Percentiles rank a stretch among this genome's conserved stretches.
Evolutionary conservation across 2,797 vertebrate species (phyloP).

Genomic region (Salmo trutta): DNA sequence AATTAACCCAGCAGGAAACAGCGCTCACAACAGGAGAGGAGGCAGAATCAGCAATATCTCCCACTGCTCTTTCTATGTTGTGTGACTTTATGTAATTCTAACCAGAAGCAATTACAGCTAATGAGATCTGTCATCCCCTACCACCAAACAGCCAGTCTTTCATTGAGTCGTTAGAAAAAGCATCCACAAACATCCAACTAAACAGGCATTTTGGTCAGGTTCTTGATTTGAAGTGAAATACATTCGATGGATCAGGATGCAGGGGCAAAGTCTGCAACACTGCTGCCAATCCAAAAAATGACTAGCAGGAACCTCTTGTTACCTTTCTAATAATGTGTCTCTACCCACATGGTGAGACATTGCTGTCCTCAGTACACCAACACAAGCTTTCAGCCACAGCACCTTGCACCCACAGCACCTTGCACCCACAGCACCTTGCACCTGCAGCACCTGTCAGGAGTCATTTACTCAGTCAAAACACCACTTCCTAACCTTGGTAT

Average conservation of each 20-base stretch:
- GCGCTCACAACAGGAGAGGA: neutral
- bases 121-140: neutral
- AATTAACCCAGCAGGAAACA: neutral
- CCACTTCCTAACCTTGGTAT: neutral
- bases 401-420: too few relatives aligned
- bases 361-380: neutral
- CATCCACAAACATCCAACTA: neutral
- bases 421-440: neutral
- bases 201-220: neutral
- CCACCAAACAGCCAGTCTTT: neutral
- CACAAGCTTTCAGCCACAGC: neutral
- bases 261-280: neutral
- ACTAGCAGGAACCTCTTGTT: neutral
- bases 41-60: neutral
- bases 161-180: neutral
- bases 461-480: neutral
- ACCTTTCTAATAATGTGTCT: neutral
- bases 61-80: neutral
- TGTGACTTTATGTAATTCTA: neutral
- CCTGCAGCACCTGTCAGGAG: neutral
- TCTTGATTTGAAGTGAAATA: neutral
- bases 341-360: neutral
- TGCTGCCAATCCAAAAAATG: neutral
- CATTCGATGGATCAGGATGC: neutral
- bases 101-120: neutral